phyloP scores from a whole-genome alignment of 2,797 vertebrate species.

The Silurus aristotelis region DNA sequence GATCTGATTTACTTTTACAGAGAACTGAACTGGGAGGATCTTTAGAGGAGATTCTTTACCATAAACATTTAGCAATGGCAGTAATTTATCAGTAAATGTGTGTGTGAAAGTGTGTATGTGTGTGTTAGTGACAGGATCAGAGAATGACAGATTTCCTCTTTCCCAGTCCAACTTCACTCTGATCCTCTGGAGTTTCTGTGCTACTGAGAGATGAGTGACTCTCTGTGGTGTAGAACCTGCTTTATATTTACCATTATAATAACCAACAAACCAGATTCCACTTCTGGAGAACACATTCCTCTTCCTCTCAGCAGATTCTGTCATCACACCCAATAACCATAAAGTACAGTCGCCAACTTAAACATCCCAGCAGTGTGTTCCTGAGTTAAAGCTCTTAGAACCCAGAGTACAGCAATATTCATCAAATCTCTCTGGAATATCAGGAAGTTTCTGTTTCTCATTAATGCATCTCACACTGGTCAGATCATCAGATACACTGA shows the following conservation, averaged over 20 bases:
- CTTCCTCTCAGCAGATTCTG: conserved; percentile 42
- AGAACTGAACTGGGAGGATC: conserved; percentile 15
- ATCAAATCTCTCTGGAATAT: conserved; percentile 50
- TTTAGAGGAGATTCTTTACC: neutral
- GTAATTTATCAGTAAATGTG: conserved; percentile 25
- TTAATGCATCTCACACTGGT: conserved; percentile 41
- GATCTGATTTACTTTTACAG: neutral
- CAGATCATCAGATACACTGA: conserved; percentile 52
- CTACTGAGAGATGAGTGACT: neutral
- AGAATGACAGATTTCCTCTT: conserved; percentile 48
- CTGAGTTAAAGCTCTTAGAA: conserved; percentile 45
- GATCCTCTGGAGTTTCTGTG: conserved; percentile 44
- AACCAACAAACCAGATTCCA: conserved; percentile 48
- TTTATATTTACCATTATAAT: conserved; percentile 21
- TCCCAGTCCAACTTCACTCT: conserved; percentile 52
- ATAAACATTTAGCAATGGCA: neutral
- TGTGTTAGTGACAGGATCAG: conserved; percentile 41
- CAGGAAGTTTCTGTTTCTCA: conserved; percentile 42
- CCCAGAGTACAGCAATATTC: conserved; percentile 32
- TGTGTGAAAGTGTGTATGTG: conserved; percentile 42
- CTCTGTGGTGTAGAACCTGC: conserved; percentile 16
- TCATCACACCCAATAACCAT: conserved; percentile 49
- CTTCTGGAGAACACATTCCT: conserved; percentile 1
- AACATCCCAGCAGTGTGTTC: conserved; percentile 53
- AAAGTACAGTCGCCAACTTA: conserved; percentile 41